A percentile compares a stretch with the other conserved stretches of the same genome.
Evolutionary conservation across 35 echinoderm and acorn worm genomes (phyloP).

Genomic region (Eucidaris tribuloides): DNA sequence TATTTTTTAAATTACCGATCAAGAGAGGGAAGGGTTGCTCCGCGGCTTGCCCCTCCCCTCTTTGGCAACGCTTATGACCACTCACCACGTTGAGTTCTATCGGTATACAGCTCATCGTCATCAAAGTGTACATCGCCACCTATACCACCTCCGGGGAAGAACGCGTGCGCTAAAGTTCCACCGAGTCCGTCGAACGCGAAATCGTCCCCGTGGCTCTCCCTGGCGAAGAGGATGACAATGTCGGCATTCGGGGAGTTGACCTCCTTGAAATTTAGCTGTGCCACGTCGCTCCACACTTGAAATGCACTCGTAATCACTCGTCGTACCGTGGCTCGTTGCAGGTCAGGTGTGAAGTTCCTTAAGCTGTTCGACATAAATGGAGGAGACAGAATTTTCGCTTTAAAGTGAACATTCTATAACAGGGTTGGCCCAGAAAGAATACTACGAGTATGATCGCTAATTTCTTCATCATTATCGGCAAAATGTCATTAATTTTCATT

Average conservation of each 20-base stretch:
- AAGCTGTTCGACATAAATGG: slow-evolving; percentile 29
- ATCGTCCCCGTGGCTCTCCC: slow-evolving; percentile 78
- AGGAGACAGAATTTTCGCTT: no score
- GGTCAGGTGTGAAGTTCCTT: slow-evolving; percentile 57
- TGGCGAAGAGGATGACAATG: slow-evolving; percentile 76
- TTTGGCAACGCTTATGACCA: not conserved
- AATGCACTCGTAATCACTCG: slow-evolving; percentile 54
- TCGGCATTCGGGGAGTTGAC: slow-evolving; percentile 38
- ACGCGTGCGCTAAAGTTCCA: slow-evolving; percentile 91
- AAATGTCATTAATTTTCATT: no score
- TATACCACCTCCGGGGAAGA: slow-evolving; percentile 81
- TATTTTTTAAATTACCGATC: not conserved
- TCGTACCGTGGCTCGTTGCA: not conserved
- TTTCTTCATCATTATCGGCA: no score
- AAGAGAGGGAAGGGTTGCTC: not conserved
- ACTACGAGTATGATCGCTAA: no score
- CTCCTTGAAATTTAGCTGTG: slow-evolving; percentile 56
- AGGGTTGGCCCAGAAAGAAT: no score
- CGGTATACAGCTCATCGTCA: slow-evolving; percentile 72
- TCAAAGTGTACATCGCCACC: slow-evolving; percentile 95
- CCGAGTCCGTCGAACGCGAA: slow-evolving; percentile 86
- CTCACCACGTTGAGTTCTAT: slow-evolving; percentile 58
- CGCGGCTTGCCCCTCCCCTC: not conserved
- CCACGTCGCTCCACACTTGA: slow-evolving; percentile 64
- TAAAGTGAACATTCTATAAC: not conserved